Evolutionary conservation across 1,140 invertebrate genomes (phyloP).

Genomic region (Diachasmimorpha longicaudata): DNA sequence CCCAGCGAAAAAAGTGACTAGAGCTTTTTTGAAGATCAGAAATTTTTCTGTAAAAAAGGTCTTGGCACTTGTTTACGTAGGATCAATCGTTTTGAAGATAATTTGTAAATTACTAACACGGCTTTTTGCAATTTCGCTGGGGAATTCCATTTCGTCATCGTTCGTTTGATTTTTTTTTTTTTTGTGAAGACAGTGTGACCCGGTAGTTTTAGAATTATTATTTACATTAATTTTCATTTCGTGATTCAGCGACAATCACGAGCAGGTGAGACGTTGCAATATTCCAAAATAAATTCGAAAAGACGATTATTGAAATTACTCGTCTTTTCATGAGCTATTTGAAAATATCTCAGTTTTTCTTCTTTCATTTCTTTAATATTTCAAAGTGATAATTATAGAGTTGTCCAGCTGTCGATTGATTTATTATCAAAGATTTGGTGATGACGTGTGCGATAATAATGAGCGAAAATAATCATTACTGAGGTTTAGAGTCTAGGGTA

Average conservation of each 20-base stretch:
- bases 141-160: background rate
- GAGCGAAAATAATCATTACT: background rate
- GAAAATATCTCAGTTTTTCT: background rate
- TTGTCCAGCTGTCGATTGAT: background rate
- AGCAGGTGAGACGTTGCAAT: slow-evolving; percentile 55
- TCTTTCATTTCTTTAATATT: slow-evolving; percentile 13
- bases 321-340: background rate
- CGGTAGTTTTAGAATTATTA: background rate
- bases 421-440: slow-evolving; percentile 7
- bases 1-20: background rate
- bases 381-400: slow-evolving; percentile 31
- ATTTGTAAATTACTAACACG: too few species aligned
- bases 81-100: background rate
- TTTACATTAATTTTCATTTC: slow-evolving; percentile 20
- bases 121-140: too few species aligned
- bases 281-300: slow-evolving; percentile 40
- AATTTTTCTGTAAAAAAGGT: background rate
- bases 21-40: background rate
- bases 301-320: slow-evolving; percentile 15
- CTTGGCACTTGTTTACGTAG: background rate
- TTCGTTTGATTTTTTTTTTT: background rate
- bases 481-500: background rate
- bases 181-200: background rate
- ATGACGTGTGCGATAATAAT: background rate
- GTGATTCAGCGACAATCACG: slow-evolving; percentile 26